Conservation (phyloP, 92 coral and sea anemone genomes). For the Paramuricea clavata region DNA sequence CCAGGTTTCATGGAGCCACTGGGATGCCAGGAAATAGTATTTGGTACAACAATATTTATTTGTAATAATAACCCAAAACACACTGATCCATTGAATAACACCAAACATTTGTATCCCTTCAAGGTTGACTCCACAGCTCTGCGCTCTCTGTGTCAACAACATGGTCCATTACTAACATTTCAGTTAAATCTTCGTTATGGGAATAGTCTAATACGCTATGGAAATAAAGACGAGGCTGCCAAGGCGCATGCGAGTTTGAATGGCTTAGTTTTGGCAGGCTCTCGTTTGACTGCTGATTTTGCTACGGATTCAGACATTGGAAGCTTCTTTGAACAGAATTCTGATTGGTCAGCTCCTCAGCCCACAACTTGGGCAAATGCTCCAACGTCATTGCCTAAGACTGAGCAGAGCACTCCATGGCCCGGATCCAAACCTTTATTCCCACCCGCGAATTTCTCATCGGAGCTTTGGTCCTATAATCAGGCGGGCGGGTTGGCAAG, state of each 20-base stretch:
- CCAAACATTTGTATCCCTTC: conserved; percentile 3
- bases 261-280: conserved; percentile 77
- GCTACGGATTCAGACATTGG: conserved; percentile 98
- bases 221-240: conserved; percentile 94
- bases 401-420: conserved; percentile 45
- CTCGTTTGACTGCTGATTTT: conserved; percentile 85
- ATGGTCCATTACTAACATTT: conserved; percentile 92
- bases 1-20: too few relatives aligned
- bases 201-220: conserved; percentile 96
- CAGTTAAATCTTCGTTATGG: conserved; percentile 94
- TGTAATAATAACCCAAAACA: too few relatives aligned
- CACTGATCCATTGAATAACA: too few relatives aligned
- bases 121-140: conserved; percentile 88
- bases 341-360: conserved; percentile 84
- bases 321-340: conserved; percentile 95
- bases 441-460: conserved; percentile 63
- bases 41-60: too few relatives aligned
- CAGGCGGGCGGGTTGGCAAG: conserved; percentile 60
- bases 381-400: conserved; percentile 14
- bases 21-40: too few relatives aligned
- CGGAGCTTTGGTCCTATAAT: conserved; percentile 89
- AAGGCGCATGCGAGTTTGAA: conserved; percentile 82
- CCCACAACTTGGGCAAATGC: conserved; percentile 53
- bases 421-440: conserved; percentile 64
- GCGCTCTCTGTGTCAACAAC: conserved; percentile 90